These are phyloP conservation scores for Thaleichthys pacificus DNA, from an alignment of 2,797 vertebrate species.

Conservation along the genomic window DNA sequence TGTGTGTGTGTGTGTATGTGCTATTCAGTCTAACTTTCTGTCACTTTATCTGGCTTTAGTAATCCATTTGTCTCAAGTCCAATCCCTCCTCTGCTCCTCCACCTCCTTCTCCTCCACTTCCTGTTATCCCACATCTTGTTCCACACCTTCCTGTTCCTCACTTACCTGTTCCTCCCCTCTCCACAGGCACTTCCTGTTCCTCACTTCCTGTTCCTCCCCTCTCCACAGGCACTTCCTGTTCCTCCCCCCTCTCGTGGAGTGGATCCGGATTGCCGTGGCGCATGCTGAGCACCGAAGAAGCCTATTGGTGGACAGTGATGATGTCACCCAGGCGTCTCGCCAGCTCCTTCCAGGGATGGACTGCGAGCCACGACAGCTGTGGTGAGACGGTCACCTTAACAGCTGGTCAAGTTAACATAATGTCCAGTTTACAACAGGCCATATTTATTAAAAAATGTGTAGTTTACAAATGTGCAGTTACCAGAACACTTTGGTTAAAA, in stretches of 20 bases:
- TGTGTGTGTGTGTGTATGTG: not conserved
- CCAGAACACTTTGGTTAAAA: no score
- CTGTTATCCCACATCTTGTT: no score
- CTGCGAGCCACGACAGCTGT: constrained; percentile 91
- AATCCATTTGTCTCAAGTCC: constrained; percentile 14
- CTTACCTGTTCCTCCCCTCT: not conserved
- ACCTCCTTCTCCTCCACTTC: constrained; percentile 28
- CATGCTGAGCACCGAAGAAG: constrained; percentile 92
- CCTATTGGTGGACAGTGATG: constrained; percentile 90
- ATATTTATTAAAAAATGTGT: not conserved
- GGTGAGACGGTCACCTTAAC: constrained; percentile 64
- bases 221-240: constrained; percentile 84
- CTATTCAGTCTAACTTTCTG: not conserved
- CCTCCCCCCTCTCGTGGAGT: constrained; percentile 90
- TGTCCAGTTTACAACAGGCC: no score
- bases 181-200: constrained; percentile 68
- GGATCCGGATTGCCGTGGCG: constrained; percentile 89
- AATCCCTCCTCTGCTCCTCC: constrained; percentile 41
- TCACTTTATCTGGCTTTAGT: constrained; percentile 9
- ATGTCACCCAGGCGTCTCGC: constrained; percentile 87
- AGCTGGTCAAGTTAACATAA: no score
- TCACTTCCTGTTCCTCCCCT: constrained; percentile 54
- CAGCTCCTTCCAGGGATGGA: constrained; percentile 89
- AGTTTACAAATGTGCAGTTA: no score
- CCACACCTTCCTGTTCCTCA: not conserved